A percentile compares a stretch with the other conserved stretches of the same genome.
Conservation (phyloP, 2,113 vertebrate genomes). For the Pomatostomus ruficeps region DNA sequence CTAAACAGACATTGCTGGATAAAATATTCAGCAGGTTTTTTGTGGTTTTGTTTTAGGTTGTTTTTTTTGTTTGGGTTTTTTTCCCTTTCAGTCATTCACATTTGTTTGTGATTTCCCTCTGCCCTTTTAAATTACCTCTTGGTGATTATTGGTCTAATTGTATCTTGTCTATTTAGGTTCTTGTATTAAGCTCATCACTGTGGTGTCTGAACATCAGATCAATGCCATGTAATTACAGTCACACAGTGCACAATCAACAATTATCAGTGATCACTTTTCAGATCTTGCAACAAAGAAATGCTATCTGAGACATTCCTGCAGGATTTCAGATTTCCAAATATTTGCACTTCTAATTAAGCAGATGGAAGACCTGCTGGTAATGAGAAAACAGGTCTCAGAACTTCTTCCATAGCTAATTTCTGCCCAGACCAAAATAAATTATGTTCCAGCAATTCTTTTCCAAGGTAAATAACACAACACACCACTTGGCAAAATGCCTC, state of each 20-base stretch:
- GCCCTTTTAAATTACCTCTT: slow-evolving; percentile 41
- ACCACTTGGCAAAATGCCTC: slow-evolving; percentile 50
- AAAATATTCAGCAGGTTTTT: background rate
- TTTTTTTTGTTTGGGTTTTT: background rate
- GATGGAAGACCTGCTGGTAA: slow-evolving; percentile 71
- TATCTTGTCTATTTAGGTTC: slow-evolving; percentile 44
- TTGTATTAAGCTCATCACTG: slow-evolving; percentile 37
- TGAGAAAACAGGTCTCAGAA: slow-evolving; percentile 64
- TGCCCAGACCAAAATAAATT: slow-evolving; percentile 59
- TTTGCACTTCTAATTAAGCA: slow-evolving; percentile 77
- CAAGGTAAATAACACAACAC: slow-evolving; percentile 63
- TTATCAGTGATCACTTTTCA: slow-evolving; percentile 61
- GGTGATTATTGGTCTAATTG: slow-evolving; percentile 61
- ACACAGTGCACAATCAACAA: slow-evolving; percentile 68
- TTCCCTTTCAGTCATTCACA: background rate
- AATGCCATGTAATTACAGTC: slow-evolving; percentile 66
- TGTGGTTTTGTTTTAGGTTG: background rate
- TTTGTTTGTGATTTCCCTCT: slow-evolving; percentile 24
- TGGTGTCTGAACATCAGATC: slow-evolving; percentile 61
- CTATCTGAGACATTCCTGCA: slow-evolving; percentile 46
- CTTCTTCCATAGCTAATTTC: slow-evolving; percentile 70
- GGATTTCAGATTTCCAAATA: slow-evolving; percentile 68
- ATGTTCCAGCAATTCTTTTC: slow-evolving; percentile 63
- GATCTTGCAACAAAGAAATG: slow-evolving; percentile 64
- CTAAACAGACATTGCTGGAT: background rate